Percentiles rank a stretch among this genome's conserved stretches.
These are phyloP conservation scores for Microcebus murinus DNA, from an alignment of 2,113 vertebrate species.

Conservation along the genomic window DNA sequence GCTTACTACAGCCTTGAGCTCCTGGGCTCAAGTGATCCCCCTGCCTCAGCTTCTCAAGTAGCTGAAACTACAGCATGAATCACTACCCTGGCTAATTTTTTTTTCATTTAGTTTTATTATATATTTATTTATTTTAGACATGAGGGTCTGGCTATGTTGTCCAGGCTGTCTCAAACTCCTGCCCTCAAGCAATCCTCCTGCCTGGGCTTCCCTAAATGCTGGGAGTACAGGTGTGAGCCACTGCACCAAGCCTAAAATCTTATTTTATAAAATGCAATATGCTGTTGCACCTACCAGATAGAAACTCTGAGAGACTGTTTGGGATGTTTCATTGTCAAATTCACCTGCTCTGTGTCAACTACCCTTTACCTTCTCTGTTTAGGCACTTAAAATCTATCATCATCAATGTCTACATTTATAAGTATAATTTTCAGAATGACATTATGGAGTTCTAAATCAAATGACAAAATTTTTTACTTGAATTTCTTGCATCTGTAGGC, in stretches of 20 bases:
- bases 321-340: not conserved
- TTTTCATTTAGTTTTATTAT: too few species aligned
- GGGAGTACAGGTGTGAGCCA: too few species aligned
- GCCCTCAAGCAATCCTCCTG: too few species aligned
- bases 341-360: not conserved
- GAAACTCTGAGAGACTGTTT: not conserved
- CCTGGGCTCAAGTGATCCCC: too few species aligned
- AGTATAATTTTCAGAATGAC: not conserved
- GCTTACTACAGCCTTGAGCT: too few species aligned
- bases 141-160: too few species aligned
- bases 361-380: not conserved
- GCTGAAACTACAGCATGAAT: too few species aligned
- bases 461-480: not conserved
- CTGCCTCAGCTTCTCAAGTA: too few species aligned
- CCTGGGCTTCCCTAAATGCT: too few species aligned
- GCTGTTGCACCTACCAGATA: not conserved
- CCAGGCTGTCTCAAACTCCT: too few species aligned
- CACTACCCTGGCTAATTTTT: too few species aligned
- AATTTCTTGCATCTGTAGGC: not conserved
- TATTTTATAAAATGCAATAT: constrained; percentile 1
- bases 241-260: not conserved
- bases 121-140: too few species aligned
- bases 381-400: not conserved
- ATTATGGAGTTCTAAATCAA: constrained; percentile 4
- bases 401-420: not conserved